phyloP scores from a whole-genome alignment of 2,113 vertebrate genomes.

The Pseudorasbora parva region DNA sequence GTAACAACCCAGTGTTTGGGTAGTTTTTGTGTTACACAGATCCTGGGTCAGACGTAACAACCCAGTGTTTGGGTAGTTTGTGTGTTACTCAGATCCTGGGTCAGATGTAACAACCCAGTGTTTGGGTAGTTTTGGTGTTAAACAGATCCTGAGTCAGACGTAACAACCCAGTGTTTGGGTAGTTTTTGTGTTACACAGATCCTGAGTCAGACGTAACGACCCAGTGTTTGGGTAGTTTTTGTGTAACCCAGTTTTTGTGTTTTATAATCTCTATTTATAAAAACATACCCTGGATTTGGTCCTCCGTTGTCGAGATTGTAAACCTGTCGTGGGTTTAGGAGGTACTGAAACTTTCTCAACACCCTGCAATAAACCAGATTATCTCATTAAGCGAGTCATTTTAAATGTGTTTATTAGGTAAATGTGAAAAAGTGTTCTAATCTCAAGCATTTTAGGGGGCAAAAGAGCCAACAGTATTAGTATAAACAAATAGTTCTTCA shows the following conservation, averaged over 20 bases:
- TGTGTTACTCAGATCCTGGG: too few relatives aligned
- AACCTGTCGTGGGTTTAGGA: slow-evolving; percentile 89
- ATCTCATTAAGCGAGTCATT: neutral
- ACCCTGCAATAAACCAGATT: slow-evolving; percentile 77
- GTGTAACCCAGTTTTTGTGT: neutral
- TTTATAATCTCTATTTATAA: neutral
- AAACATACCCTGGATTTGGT: slow-evolving; percentile 79
- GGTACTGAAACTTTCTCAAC: slow-evolving; percentile 87
- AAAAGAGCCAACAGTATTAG: neutral
- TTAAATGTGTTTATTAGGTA: neutral
- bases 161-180: too few relatives aligned
- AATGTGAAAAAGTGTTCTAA: neutral
- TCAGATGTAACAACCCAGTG: too few relatives aligned
- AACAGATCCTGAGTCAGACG: too few relatives aligned
- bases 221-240: too few relatives aligned
- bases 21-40: too few relatives aligned
- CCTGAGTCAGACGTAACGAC: too few relatives aligned
- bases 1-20: too few relatives aligned
- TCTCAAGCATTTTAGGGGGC: neutral
- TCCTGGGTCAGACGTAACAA: too few relatives aligned
- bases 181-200: too few relatives aligned
- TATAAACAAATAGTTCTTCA: neutral
- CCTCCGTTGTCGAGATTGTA: slow-evolving; percentile 84
- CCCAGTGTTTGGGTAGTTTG: too few relatives aligned
- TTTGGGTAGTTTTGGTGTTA: too few relatives aligned